phyloP scores from a whole-genome alignment of 2,888 invertebrate genomes.

The Oscheius sp. region DNA sequence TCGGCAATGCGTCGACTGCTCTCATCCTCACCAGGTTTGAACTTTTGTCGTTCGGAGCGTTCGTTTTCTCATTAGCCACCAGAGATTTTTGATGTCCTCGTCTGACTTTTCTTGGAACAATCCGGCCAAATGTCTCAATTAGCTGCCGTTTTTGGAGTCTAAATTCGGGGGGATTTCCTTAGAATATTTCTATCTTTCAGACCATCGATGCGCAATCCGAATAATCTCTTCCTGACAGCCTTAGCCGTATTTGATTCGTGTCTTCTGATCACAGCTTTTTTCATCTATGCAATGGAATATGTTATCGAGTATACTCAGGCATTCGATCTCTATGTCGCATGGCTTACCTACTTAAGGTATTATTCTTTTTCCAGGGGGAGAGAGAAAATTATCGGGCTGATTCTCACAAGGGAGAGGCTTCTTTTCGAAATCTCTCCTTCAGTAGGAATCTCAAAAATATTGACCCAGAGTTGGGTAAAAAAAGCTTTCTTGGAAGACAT shows the following conservation, averaged over 20 bases:
- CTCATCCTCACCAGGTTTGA: conserved; percentile 80
- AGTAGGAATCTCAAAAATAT: no score
- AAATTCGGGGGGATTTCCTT: neutral
- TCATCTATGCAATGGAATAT: conserved; percentile 86
- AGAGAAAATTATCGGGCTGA: no score
- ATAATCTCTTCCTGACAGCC: conserved; percentile 91
- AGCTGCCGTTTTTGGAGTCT: neutral
- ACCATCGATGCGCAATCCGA: conserved; percentile 93
- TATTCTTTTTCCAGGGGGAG: no score
- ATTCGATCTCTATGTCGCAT: conserved; percentile 75
- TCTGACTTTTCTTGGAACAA: neutral
- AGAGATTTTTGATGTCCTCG: neutral
- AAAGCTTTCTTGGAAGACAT: no score
- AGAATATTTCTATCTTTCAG: conserved; percentile 72
- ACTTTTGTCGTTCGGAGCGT: neutral
- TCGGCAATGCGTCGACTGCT: conserved; percentile 89
- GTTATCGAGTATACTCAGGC: conserved; percentile 84
- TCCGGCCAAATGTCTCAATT: neutral
- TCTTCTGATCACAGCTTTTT: conserved; percentile 82
- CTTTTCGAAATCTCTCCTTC: no score
- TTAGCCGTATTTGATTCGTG: conserved; percentile 91
- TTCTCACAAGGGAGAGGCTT: no score
- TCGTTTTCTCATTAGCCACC: neutral
- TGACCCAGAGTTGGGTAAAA: no score
- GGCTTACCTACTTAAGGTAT: conserved; percentile 62